Conservation (phyloP, 2,113 vertebrate genomes). For the Carollia perspicillata region DNA sequence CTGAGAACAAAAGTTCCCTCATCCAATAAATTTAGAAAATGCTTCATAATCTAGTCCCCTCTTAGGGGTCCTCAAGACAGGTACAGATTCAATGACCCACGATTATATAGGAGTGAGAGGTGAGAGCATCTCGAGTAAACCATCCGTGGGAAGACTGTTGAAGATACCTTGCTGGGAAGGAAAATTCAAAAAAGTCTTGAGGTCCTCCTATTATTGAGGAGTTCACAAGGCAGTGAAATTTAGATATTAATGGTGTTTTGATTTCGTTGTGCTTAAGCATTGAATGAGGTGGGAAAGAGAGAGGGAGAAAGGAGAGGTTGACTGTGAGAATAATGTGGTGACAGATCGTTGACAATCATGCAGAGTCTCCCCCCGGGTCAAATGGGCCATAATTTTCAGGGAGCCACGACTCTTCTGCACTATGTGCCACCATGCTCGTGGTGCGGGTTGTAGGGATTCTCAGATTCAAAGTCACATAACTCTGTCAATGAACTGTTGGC, state of each 20-base stretch:
- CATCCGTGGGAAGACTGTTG: background rate
- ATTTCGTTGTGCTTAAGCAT: background rate
- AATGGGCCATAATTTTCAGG: background rate
- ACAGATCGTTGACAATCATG: background rate
- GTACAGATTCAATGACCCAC: background rate
- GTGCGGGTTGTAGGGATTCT: background rate
- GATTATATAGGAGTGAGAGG: background rate
- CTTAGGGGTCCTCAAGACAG: background rate
- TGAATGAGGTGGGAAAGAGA: background rate
- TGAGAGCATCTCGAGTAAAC: accelerated
- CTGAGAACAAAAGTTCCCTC: background rate
- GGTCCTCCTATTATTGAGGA: background rate
- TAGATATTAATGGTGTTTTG: background rate
- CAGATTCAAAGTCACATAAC: background rate
- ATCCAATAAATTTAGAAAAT: background rate
- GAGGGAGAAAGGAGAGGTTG: background rate
- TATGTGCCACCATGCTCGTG: background rate
- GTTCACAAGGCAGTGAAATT: background rate
- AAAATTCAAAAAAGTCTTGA: background rate
- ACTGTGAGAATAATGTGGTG: background rate
- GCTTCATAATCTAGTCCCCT: background rate
- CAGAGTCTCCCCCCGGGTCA: background rate
- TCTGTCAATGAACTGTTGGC: background rate
- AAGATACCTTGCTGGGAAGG: background rate
- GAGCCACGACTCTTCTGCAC: background rate